A percentile compares a stretch with the other conserved stretches of the same genome.
Evolutionary conservation across 2,113 vertebrate species (phyloP).

Genomic region (Prunella fulvescens): DNA sequence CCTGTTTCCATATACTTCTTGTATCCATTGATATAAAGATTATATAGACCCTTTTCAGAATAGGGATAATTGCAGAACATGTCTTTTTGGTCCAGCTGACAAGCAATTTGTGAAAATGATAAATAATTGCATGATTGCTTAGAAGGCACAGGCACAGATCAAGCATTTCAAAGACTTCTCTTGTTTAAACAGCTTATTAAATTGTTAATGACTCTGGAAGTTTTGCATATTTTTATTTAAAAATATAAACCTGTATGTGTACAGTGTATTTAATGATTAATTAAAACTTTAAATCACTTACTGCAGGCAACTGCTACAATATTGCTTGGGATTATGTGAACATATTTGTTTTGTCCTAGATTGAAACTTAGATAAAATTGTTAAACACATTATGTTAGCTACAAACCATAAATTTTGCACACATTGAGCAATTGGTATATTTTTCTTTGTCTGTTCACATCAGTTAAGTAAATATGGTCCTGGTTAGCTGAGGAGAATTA

Average conservation of each 20-base stretch:
- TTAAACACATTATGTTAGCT: constrained; percentile 49
- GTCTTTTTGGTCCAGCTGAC: neutral
- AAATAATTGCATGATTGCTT: neutral
- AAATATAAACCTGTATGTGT: constrained; percentile 64
- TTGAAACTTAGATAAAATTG: constrained; percentile 64
- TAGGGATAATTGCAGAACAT: neutral
- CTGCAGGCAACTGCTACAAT: constrained; percentile 40
- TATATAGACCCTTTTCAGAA: neutral
- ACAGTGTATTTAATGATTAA: constrained; percentile 67
- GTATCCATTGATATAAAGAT: neutral
- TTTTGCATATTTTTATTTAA: constrained; percentile 66
- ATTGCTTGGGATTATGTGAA: constrained; percentile 60
- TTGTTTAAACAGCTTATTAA: constrained; percentile 68
- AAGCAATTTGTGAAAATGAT: neutral
- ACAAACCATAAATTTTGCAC: constrained; percentile 49
- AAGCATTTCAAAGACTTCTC: constrained; percentile 50
- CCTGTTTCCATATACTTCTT: neutral
- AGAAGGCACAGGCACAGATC: constrained; percentile 26
- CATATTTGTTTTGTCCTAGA: constrained; percentile 71
- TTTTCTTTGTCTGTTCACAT: constrained; percentile 57
- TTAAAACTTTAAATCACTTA: constrained; percentile 67
- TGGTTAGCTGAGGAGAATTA: constrained; percentile 12
- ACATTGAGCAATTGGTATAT: constrained; percentile 3
- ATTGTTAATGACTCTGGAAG: constrained; percentile 63
- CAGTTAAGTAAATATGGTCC: constrained; percentile 56